Evolutionary conservation across 2,113 vertebrate species (phyloP), one percentile per base, ranked within the genome.

Genomic region (Empidonax traillii): DNA sequence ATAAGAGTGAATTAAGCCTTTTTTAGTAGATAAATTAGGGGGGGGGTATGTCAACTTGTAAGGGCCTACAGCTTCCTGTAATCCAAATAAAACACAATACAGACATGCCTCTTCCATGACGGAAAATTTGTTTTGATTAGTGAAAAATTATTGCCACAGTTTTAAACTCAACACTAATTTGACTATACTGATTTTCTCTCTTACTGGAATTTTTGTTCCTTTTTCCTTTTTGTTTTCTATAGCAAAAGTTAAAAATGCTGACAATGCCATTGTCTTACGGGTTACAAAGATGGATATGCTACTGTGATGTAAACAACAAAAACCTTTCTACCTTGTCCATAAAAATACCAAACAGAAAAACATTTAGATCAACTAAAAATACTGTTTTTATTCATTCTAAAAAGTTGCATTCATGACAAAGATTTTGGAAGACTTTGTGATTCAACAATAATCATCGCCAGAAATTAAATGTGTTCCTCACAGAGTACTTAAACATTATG

Each of bases 11-110:
- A 47, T 3, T 9, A 53, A 46, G 4, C 17, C 3, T 51, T 44
- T 79, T 41, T 37, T 39, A 65, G 53, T 46, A 73, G 46, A 37
- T 59, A 79, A 82, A 58, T 5, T 31, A n/a, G 43, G 18, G 44
- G 18, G 18, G 3, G 25, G 56, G 63, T 66, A 17, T 10, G 20
- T 72, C 52, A 79, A 19, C 31, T 10, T 0, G 0, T 55, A 31
- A 41, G 12, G n/a, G 4, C 12, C 18, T 73, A 61, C 35, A 92
- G 20, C 11, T 75, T 65, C 9, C 37, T 76, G 41, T 51, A 49
- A 65, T 41, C 27, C 43, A 85, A 86, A 55, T 46, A 55, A 63
- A 83, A 20, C 4, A 46, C 17, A 59, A 28, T n/a, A 79, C 39
- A 59, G 75, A 74, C 43, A 87, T 28, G 3, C 5, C 9, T 86